phyloP scores from a whole-genome alignment of 2,888 invertebrate genomes.

The Pristionchus exspectatus region DNA sequence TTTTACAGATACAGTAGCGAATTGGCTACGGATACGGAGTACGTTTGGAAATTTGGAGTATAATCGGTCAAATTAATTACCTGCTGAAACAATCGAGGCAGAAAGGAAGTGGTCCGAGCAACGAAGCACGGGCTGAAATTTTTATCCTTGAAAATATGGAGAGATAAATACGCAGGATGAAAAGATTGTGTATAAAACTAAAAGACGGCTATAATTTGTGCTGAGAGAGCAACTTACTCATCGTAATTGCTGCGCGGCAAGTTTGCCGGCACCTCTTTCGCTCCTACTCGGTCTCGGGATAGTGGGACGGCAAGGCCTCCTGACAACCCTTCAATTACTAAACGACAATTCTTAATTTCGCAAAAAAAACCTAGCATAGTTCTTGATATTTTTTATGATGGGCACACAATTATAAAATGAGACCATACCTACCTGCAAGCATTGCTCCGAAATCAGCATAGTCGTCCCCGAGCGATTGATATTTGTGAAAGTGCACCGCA shows the following conservation, averaged over 20 bases:
- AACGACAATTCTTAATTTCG: too few relatives aligned
- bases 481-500: constrained; percentile 10
- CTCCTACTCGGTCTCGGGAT: not conserved
- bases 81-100: constrained; percentile 24
- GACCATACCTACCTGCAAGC: not conserved
- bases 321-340: too few relatives aligned
- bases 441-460: constrained; percentile 14
- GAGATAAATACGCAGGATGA: not conserved
- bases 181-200: too few relatives aligned
- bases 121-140: constrained; percentile 5
- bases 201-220: too few relatives aligned
- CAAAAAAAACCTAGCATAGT: too few relatives aligned
- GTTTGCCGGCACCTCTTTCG: not conserved
- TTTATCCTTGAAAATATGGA: not conserved
- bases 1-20: not conserved
- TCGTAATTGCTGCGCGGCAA: not conserved
- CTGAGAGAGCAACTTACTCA: constrained; percentile 1
- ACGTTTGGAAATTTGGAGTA: too few relatives aligned
- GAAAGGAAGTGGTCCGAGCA: not conserved
- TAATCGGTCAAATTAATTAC: not conserved
- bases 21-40: too few relatives aligned
- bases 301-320: not conserved
- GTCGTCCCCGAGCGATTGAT: constrained; percentile 12
- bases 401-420: too few relatives aligned
- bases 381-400: too few relatives aligned